phyloP scores from a whole-genome alignment of 2,113 vertebrate species.

The Regulus satrapa region DNA sequence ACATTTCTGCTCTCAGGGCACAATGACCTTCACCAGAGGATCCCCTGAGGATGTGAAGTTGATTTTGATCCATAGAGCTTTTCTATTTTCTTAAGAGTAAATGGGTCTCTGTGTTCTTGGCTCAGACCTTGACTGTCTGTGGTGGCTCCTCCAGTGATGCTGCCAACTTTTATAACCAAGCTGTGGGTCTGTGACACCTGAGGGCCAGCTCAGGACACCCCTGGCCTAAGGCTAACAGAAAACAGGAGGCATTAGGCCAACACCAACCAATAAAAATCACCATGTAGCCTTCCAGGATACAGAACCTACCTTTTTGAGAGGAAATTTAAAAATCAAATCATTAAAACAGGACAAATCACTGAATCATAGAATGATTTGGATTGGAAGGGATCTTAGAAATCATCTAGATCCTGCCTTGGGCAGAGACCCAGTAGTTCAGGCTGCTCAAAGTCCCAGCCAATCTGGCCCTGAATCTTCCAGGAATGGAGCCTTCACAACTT shows the following conservation, averaged over 20 bases:
- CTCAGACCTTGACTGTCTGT: background rate
- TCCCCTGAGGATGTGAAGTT: background rate
- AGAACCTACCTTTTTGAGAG: background rate
- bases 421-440: background rate
- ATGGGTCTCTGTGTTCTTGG: background rate
- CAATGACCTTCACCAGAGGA: background rate
- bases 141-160: background rate
- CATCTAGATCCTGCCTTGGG: background rate
- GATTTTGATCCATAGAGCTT: background rate
- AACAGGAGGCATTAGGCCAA: background rate
- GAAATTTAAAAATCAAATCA: background rate
- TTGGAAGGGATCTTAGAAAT: background rate
- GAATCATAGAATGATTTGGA: background rate
- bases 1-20: background rate
- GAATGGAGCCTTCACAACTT: background rate
- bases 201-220: background rate
- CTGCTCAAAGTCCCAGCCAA: background rate
- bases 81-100: background rate
- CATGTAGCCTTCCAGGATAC: background rate
- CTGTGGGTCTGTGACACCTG: background rate
- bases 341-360: background rate
- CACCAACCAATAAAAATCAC: background rate
- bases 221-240: background rate
- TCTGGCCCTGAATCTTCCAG: background rate
- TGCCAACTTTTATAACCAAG: background rate